Evolutionary conservation across 2,888 invertebrate species (phyloP), one percentile per base, ranked within the genome.

Genomic region (Drosophila ustulata): DNA sequence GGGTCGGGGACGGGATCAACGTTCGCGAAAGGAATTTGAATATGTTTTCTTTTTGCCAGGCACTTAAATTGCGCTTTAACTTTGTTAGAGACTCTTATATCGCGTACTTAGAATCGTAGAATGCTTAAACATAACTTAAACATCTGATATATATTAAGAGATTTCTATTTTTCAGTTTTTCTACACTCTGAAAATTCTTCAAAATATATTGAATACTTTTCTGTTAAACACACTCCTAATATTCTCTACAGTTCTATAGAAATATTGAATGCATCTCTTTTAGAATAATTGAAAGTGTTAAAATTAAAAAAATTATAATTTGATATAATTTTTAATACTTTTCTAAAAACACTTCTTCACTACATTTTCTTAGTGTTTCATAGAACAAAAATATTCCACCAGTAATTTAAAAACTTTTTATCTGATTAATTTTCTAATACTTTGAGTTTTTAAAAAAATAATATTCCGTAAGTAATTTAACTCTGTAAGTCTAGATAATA

Each of bases 51-150:
- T 61, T 64, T 71, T 50, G 59, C 66, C 70, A 85, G 85, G 85
- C 85, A 88, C 85, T 85, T 85, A 61, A 71, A 71, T 80, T 66
- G 55, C 61, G 45, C 45, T 57, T 61, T 76, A 28, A 57, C 50
- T 55, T 71, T 18, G 18, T 64, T 58, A 8, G 25, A 63, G 26
- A 25, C 11, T 45, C 25, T 53, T 26, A 23, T 39, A 37, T 49
- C 11, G 45, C 28, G 4, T 34, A 39, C 23, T 32, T 43, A 23
- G 28, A 50, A 26, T 26, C 26, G 2, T 56, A 56, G 13, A 34
- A 3, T 23, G n/a, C 47, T 62, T 46, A 52, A 7, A 47, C 30
- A 9, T 67, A 58, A 68, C 45, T 39, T 39, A 50, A 39, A 13
- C n/a, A 6, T 52, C 26, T 25, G 53, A 23, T 50, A 1, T 18